Base-by-base conservation (phyloP, 2,888 invertebrate genomes). In the Epinotia nisella region DNA sequence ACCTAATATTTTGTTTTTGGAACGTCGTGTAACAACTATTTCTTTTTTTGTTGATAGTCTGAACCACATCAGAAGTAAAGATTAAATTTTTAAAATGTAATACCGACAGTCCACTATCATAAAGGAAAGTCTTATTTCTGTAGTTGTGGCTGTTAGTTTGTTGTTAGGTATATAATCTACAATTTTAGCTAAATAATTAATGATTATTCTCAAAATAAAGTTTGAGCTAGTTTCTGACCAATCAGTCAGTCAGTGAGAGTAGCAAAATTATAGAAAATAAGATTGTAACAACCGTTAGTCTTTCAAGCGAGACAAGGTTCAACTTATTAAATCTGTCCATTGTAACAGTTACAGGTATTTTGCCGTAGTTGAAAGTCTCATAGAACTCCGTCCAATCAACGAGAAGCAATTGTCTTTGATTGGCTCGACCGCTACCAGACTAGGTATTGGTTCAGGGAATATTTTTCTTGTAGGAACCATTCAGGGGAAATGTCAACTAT, bases 371-470 rank as follows among this genome's bases (percentile, higher is more conserved):
- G 15, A 62, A 66, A 19, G 19, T 51, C 11, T 65, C 39, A 35
- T 29, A 62, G 10, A 58, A 29, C 60, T 60, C 39, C 21, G 13
- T 66, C 53, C 65, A 71, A 66, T 66, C 71, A 66, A 66, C 41
- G 19, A 10, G 39, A 41, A 13, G 71, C 71, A 60, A 66, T 71
- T 55, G 66, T 66, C 60, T 59, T 66, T 41, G 71, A 71, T 74
- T 67, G 70, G 61, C 56, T 49, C 60, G 21, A 51, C 61, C 70
- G 21, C 60, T 74, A 66, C 24, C 24, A 15, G 19, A 17, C 49
- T 59, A 2, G 21, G 21, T 24, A 53, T 60, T 45, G 53, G 60
- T 24, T 53, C 5, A 39, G 9, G 15, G 53, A 53, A 17, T 66
- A 59, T 51, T 71, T 65, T 71, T 59, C 49, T 65, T 24, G 21